Base-by-base conservation (phyloP, 2,888 invertebrate species). In the Hyalella azteca region DNA sequence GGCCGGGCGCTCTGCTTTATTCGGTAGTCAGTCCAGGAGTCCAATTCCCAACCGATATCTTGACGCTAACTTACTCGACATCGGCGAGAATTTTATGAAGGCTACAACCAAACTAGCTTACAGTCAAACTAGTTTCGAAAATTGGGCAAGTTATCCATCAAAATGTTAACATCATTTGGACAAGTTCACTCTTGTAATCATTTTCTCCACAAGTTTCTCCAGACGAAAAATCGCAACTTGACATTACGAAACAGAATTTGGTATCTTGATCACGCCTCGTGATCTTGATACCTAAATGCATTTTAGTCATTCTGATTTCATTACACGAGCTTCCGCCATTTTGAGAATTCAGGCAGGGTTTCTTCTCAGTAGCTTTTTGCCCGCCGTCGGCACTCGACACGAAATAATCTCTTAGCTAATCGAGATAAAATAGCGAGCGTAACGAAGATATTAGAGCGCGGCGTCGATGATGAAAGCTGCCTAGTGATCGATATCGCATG, bases 391-490 rank as follows among this genome's bases (percentile, higher is more conserved):
- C 66, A 66, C 66, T 66, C 66, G 66, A 66, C 66, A 66, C 66
- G 66, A 66, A 66, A 66, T 66, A 66, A 66, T 66, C 66, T 66
- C 66, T 66, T 66, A 66, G 66, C 66, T 66, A 66, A 66, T 66
- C 66, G 66, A 66, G 66, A 66, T 66, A 66, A 66, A 66, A 66
- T 66, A 36, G 66, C 66, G 66, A 66, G 66, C 36, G 36, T 66
- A 66, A 32, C 4, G 66, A 36, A 66, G 66, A 66, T 66, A 66
- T 66, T 66, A 66, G 66, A 66, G 66, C 66, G n/a, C n/a, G 36
- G 19, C 66, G 66, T 36, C 36, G 66, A 32, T 66, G 66, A 66
- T 66, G 66, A 66, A 66, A 66, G 66, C 36, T 66, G 66, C 29
- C n/a, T n/a, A 36, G 66, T 66, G 66, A 66, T 66, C 66, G 36